phyloP scores from a whole-genome alignment of 2,113 vertebrate species.

The Dromas ardeola region DNA sequence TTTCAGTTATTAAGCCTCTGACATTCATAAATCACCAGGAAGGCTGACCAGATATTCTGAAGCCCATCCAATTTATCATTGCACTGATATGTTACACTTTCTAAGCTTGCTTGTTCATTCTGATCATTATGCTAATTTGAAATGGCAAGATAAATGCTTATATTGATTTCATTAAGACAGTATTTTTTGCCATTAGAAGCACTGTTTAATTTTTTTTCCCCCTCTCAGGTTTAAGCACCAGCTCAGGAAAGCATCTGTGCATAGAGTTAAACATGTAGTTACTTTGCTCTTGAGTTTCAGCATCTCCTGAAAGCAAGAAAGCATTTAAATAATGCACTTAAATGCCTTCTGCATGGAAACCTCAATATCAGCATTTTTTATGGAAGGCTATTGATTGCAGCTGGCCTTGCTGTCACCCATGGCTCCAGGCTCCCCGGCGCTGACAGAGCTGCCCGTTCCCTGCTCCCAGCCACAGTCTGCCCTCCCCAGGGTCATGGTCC shows the following conservation, averaged over 20 bases:
- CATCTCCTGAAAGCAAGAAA: neutral
- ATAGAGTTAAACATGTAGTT: neutral
- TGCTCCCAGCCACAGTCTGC: neutral
- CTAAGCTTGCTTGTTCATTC: constrained; percentile 22
- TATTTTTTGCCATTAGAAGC: neutral
- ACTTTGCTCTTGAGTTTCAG: neutral
- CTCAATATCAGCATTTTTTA: constrained; percentile 4
- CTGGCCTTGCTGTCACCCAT: neutral
- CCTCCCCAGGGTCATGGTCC: accelerated
- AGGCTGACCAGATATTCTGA: constrained; percentile 17
- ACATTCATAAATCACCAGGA: constrained; percentile 41
- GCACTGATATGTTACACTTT: neutral
- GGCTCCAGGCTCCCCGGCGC: neutral
- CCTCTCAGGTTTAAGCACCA: neutral
- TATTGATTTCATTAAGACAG: neutral
- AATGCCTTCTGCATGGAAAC: neutral
- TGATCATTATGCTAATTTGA: constrained; percentile 32
- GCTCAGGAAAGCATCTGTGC: neutral
- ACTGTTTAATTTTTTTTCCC: neutral
- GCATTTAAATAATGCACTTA: neutral
- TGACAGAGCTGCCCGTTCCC: neutral
- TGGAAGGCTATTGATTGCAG: neutral
- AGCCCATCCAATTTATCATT: neutral
- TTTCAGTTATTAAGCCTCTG: neutral
- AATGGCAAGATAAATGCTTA: constrained; percentile 24